Conservation (phyloP, 2,113 vertebrate species). For the Cricetomys ansorgei region DNA sequence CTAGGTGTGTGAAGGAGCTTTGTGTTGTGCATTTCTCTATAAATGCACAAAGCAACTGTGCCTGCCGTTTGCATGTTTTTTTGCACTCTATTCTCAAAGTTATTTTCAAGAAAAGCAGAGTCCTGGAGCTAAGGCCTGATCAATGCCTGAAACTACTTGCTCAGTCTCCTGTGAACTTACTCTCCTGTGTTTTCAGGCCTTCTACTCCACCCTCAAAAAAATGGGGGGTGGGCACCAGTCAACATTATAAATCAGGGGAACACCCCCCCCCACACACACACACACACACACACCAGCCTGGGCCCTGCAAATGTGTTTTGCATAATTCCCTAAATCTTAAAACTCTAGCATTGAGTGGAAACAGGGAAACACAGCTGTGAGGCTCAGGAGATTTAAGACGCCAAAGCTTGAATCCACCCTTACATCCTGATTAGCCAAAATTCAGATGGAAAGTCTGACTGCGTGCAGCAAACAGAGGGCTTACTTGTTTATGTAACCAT, state of each 20-base stretch:
- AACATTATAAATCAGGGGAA: too few relatives aligned
- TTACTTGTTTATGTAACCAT: constrained; percentile 61
- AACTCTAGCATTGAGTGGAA: constrained; percentile 51
- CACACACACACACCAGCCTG: background rate
- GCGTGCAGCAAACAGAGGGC: constrained; percentile 41
- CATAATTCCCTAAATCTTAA: constrained; percentile 58
- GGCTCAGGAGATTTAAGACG: constrained; percentile 52
- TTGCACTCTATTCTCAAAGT: constrained; percentile 58
- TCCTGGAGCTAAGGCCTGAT: background rate
- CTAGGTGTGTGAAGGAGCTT: background rate
- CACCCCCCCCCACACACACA: background rate
- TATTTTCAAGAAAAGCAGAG: constrained; percentile 56
- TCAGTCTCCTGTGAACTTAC: background rate
- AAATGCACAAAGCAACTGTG: background rate
- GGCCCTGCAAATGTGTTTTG: constrained; percentile 45
- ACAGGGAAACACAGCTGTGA: constrained; percentile 58
- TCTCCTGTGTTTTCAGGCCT: background rate
- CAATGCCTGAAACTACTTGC: background rate
- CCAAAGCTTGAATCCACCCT: constrained; percentile 26
- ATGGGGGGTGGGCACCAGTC: background rate
- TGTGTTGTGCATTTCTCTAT: background rate
- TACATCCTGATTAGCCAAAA: constrained; percentile 37
- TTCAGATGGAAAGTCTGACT: constrained; percentile 59
- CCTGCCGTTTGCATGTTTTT: constrained; percentile 6
- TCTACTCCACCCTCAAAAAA: background rate